These are phyloP conservation scores for Thaumetopoea pityocampa DNA, from an alignment of 1,140 invertebrate species.

Conservation along the genomic window DNA sequence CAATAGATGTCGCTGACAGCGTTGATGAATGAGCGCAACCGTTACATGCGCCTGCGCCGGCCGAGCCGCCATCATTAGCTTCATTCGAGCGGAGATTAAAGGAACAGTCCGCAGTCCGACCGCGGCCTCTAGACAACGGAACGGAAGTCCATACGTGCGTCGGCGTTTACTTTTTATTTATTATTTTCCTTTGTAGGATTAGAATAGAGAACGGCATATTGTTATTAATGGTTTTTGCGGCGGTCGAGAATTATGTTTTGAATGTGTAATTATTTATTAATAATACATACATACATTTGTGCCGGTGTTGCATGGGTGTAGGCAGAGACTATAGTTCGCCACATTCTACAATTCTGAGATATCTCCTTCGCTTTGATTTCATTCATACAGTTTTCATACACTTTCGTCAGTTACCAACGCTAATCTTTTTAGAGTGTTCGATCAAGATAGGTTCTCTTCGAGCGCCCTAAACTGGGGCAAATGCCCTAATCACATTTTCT, in stretches of 20 bases:
- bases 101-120: slow-evolving; percentile 62
- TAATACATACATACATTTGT: no score
- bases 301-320: no score
- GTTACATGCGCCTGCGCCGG: slow-evolving; percentile 50
- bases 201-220: not conserved
- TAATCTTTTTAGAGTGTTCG: no score
- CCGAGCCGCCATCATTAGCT: slow-evolving; percentile 13
- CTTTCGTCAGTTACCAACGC: no score
- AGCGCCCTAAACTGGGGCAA: no score
- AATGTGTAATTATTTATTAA: not conserved
- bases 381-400: no score
- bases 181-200: slow-evolving; percentile 13
- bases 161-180: slow-evolving; percentile 40
- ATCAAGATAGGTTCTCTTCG: no score
- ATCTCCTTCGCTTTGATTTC: not conserved
- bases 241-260: not conserved
- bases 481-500: no score
- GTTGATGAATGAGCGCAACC: slow-evolving; percentile 67
- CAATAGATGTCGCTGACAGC: slow-evolving; percentile 72
- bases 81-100: slow-evolving; percentile 61
- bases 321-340: no score
- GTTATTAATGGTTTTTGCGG: not conserved
- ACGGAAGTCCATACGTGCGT: slow-evolving; percentile 57
- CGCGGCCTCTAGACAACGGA: slow-evolving; percentile 36
- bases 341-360: no score